Base-by-base conservation (phyloP, 2,888 invertebrate species). In the Malthinus seriepunctatus region DNA sequence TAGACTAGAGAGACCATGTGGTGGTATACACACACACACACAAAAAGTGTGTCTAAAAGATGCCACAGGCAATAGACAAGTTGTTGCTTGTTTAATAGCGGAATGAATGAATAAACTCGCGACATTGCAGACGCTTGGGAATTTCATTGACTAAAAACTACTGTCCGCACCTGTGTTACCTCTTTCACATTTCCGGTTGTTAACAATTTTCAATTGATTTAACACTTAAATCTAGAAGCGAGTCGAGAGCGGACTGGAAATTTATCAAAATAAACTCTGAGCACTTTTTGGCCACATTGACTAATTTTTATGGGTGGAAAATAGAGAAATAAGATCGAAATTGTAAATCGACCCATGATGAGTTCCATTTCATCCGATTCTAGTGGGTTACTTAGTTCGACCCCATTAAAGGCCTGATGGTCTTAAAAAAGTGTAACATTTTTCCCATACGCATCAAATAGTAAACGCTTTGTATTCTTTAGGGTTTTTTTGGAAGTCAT, bases 121-220 rank as follows among this genome's bases (percentile, higher is more conserved):
- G 52, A 46, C 44, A 51, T 56, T 42, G 56, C 51, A 56, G 56
- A 56, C 56, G 51, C 51, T 14, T 32, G 35, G 56, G 56, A 56
- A 56, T 56, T 51, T 56, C 56, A 56, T 56, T 56, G 45, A 56
- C 33, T 50, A 47, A 50, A 35, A 46, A 15, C 50, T 33, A 38
- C 56, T 51, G 51, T 56, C 51, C 51, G 46, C 56, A 56, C 56
- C 56, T 56, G 56, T 51, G 56, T 14, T 31, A 38, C 49, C 52
- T 52, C 52, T 52, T 44, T 52, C 46, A 45, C 37, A 51, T 51
- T 56, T 56, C 56, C 56, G 56, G 56, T 55, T 44, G 35, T 50
- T 3, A 23, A 23, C 23, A 23, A 23, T 23, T 23, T 23, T 23
- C 23, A 23, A 23, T 23, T 23, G 23, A 23, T 23, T 23, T 23